Evolutionary conservation across 2,888 invertebrate genomes (phyloP).

Genomic region (Cerceris ruficornis): DNA sequence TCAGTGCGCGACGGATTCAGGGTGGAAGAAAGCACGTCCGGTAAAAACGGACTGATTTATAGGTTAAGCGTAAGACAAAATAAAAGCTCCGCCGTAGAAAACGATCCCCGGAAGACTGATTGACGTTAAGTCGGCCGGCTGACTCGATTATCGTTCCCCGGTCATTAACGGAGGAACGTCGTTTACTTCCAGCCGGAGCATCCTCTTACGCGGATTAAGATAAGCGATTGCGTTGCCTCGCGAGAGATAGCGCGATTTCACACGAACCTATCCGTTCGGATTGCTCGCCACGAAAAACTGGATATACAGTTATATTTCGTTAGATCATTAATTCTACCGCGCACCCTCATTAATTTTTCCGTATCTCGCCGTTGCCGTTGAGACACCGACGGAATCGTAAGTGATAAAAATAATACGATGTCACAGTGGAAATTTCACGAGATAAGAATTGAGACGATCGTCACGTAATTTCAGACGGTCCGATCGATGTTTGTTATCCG

Average conservation of each 20-base stretch:
- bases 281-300: constrained; percentile 45
- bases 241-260: constrained; percentile 45
- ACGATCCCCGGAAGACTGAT: constrained; percentile 64
- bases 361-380: constrained; percentile 1
- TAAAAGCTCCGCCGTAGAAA: constrained; percentile 54
- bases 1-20: constrained; percentile 66
- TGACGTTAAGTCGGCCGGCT: constrained; percentile 73
- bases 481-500: not conserved
- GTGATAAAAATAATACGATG: not conserved
- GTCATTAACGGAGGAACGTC: constrained; percentile 70
- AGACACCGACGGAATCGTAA: not conserved
- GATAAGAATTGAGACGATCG: not conserved
- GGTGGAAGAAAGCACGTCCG: constrained; percentile 61
- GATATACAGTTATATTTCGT: constrained; percentile 55
- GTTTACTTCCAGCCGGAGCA: constrained; percentile 40
- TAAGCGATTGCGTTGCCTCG: constrained; percentile 59
- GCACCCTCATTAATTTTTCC: constrained; percentile 42
- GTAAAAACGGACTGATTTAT: constrained; percentile 77
- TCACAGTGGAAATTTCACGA: too few relatives aligned
- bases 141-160: constrained; percentile 72
- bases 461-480: not conserved
- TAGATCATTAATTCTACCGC: constrained; percentile 55
- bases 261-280: constrained; percentile 52
- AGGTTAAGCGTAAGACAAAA: constrained; percentile 61
- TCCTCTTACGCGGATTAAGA: constrained; percentile 63